Conservation (phyloP, 2,888 invertebrate species). For the Meiosimyza platycephala region DNA sequence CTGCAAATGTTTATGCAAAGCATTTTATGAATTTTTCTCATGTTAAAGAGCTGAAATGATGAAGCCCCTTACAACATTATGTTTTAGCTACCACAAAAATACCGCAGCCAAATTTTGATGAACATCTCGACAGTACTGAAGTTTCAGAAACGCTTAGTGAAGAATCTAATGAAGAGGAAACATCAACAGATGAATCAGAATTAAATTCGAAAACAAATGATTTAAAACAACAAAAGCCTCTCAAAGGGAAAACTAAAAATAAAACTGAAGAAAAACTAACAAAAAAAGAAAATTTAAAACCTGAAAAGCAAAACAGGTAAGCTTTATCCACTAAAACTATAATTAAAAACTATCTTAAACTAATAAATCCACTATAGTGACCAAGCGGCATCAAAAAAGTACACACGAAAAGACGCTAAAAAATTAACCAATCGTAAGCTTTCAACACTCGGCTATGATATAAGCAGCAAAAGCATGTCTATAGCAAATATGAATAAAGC, state of each 20-base stretch:
- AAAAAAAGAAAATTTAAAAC: neutral
- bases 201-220: neutral
- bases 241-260: neutral
- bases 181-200: neutral
- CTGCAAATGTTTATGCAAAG: no score
- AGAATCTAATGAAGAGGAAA: slow-evolving; percentile 1
- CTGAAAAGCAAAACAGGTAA: slow-evolving; percentile 1
- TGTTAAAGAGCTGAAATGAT: no score
- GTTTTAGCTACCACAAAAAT: neutral
- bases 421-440: slow-evolving; percentile 50
- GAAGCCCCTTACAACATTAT: no score
- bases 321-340: no score
- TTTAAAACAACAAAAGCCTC: slow-evolving; percentile 2
- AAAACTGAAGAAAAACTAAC: slow-evolving; percentile 28
- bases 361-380: neutral
- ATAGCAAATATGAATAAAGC: slow-evolving; percentile 46
- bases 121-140: slow-evolving; percentile 51
- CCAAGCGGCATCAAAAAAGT: slow-evolving; percentile 33
- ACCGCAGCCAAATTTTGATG: neutral
- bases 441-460: slow-evolving; percentile 48
- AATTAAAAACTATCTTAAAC: no score
- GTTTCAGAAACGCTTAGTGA: slow-evolving; percentile 55
- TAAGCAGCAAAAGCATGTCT: slow-evolving; percentile 49
- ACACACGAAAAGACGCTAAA: slow-evolving; percentile 53
- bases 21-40: no score